Conservation (phyloP, 2,113 vertebrate species). For the Spermophilus dauricus region DNA sequence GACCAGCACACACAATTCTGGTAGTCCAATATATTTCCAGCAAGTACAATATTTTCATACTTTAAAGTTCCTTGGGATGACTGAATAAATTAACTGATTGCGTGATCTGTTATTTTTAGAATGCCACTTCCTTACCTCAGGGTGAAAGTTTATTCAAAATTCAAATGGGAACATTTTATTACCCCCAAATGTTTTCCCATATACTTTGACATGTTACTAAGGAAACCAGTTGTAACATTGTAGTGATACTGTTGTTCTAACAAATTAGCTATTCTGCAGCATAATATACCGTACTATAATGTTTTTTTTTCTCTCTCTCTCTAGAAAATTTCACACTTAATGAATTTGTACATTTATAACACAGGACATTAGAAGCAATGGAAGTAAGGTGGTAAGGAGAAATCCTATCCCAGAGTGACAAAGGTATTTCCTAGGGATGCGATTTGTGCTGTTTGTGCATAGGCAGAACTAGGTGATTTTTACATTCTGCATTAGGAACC, state of each 20-base stretch:
- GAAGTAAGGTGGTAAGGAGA: conserved; percentile 21
- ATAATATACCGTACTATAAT: conserved; percentile 26
- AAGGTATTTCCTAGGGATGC: conserved; percentile 24
- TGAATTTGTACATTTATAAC: conserved; percentile 70
- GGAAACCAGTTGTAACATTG: conserved; percentile 75
- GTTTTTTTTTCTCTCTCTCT: conserved; percentile 6
- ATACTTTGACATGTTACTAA: conserved; percentile 75
- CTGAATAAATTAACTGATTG: conserved; percentile 68
- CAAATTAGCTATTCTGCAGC: conserved; percentile 69
- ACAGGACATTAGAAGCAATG: conserved; percentile 54
- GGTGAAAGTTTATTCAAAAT: conserved; percentile 77
- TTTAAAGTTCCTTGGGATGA: conserved; percentile 55
- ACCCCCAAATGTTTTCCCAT: conserved; percentile 79
- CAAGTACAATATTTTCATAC: conserved; percentile 24
- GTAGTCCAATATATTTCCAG: background rate
- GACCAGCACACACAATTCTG: conserved; percentile 32
- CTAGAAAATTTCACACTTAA: conserved; percentile 77
- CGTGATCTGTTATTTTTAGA: conserved; percentile 77
- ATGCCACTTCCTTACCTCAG: conserved; percentile 66
- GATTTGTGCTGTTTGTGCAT: background rate
- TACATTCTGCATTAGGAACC: background rate
- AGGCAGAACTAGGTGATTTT: background rate
- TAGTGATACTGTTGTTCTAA: conserved; percentile 65
- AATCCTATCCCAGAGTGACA: conserved; percentile 22
- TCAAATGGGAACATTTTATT: conserved; percentile 81